Percentiles rank a stretch among this genome's conserved stretches.
Conservation (phyloP, 2,888 invertebrate species). For the Thera obeliscata region DNA sequence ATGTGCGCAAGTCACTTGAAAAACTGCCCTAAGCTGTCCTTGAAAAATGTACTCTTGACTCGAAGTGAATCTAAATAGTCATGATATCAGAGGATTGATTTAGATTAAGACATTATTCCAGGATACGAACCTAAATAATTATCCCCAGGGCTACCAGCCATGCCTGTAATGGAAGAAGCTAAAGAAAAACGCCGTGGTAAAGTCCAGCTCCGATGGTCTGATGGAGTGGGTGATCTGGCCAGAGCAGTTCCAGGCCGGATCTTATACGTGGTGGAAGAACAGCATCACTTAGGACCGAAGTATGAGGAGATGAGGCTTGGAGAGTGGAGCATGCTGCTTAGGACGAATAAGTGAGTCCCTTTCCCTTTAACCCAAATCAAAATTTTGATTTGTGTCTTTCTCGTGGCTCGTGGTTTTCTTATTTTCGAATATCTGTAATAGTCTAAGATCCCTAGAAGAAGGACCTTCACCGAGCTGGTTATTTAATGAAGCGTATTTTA, state of each 20-base stretch:
- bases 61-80: too few species aligned
- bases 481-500: too few species aligned
- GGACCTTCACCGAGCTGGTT: too few species aligned
- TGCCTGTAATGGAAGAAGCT: slow-evolving; percentile 86
- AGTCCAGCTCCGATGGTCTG: slow-evolving; percentile 75
- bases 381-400: too few species aligned
- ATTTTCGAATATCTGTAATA: too few species aligned
- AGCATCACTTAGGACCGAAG: slow-evolving; percentile 88
- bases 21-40: too few species aligned
- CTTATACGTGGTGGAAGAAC: slow-evolving; percentile 87
- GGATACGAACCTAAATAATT: neutral
- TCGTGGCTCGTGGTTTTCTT: too few species aligned
- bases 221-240: slow-evolving; percentile 73
- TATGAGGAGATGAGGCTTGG: slow-evolving; percentile 87
- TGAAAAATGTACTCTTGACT: too few species aligned
- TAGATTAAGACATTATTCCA: neutral
- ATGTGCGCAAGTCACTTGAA: too few species aligned
- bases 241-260: slow-evolving; percentile 73
- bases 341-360: slow-evolving; percentile 73
- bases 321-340: slow-evolving; percentile 85
- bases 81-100: neutral
- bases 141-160: slow-evolving; percentile 83
- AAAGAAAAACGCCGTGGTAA: slow-evolving; percentile 79
- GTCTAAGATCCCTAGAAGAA: too few species aligned
- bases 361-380: neutral